Evolutionary conservation across 2,113 vertebrate species (phyloP).

Genomic region (Sakesphorus luctuosus): DNA sequence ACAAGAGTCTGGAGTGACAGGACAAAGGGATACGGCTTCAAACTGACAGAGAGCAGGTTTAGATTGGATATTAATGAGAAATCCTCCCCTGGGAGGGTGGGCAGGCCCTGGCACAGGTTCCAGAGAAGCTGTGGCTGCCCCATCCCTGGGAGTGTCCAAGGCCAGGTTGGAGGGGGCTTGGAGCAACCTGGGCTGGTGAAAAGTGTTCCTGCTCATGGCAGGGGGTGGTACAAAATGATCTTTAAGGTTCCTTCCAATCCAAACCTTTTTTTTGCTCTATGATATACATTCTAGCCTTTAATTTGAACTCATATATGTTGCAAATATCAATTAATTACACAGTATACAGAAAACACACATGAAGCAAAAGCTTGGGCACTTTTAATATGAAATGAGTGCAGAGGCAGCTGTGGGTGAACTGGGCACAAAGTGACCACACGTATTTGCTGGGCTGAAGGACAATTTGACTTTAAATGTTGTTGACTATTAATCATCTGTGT

Average conservation of each 20-base stretch:
- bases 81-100: accelerated
- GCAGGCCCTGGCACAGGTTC: accelerated
- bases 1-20: not conserved
- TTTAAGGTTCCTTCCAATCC: not conserved
- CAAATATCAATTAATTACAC: not conserved
- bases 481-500: not conserved
- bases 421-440: not conserved
- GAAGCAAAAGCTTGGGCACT: not conserved
- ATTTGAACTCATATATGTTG: not conserved
- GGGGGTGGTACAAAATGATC: accelerated
- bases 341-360: accelerated
- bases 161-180: accelerated
- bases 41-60: no score
- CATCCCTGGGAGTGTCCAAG: not conserved
- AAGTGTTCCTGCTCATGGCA: not conserved
- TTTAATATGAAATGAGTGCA: not conserved
- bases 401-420: not conserved
- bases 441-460: not conserved
- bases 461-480: accelerated
- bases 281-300: accelerated
- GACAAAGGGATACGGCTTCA: not conserved
- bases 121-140: not conserved
- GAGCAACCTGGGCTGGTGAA: accelerated
- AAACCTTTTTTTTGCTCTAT: not conserved
- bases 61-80: accelerated